Evolutionary conservation across 2,113 vertebrate species (phyloP).

Genomic region (Bagarius yarrelli): DNA sequence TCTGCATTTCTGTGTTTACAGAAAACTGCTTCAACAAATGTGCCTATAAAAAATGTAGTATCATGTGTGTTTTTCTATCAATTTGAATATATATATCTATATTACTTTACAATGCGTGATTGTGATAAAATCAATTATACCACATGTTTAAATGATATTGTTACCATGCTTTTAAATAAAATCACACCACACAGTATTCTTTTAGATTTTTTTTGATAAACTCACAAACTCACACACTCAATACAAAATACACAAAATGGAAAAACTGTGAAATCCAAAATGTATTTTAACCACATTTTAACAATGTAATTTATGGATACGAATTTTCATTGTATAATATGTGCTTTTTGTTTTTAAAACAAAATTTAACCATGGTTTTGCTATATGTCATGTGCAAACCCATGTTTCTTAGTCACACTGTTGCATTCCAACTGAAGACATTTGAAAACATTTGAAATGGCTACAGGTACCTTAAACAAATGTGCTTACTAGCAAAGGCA

Average conservation of each 20-base stretch:
- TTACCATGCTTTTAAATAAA: not conserved
- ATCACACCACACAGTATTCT: not conserved
- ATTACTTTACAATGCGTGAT: not conserved
- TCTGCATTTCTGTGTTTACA: slow-evolving; percentile 19
- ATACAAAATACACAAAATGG: not conserved
- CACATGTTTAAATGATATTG: not conserved
- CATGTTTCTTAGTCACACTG: not conserved
- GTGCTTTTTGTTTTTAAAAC: not conserved
- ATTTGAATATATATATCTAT: not conserved
- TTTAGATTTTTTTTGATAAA: not conserved
- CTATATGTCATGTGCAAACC: not conserved
- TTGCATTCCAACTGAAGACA: slow-evolving; percentile 51
- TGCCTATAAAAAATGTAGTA: not conserved
- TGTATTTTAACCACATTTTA: not conserved
- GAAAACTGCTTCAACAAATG: not conserved
- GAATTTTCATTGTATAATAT: not conserved
- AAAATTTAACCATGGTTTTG: not conserved
- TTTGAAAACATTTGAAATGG: slow-evolving; percentile 62
- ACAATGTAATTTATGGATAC: not conserved
- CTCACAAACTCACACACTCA: not conserved
- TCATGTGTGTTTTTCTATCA: not conserved
- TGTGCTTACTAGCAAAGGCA: slow-evolving; percentile 61
- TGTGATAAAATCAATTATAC: not conserved
- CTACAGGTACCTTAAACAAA: slow-evolving; percentile 67
- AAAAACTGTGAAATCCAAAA: not conserved